These are phyloP conservation scores for Drepanosiphum platanoidis DNA, from an alignment of 2,888 invertebrate species.

Conservation along the genomic window DNA sequence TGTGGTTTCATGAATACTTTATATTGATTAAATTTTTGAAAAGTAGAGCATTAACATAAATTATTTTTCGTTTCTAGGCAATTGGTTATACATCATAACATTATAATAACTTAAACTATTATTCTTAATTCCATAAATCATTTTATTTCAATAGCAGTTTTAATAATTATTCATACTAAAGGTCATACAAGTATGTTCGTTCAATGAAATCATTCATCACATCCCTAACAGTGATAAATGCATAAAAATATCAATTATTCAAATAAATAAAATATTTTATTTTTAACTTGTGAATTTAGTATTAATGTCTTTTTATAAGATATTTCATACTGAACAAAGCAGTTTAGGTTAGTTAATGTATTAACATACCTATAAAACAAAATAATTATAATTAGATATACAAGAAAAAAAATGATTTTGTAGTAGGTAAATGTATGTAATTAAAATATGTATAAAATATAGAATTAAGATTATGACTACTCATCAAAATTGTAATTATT, in stretches of 20 bases:
- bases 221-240: slow-evolving; percentile 35
- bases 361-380: neutral
- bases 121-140: slow-evolving; percentile 36
- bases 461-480: too few relatives aligned
- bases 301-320: neutral
- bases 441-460: too few relatives aligned
- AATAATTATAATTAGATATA: too few relatives aligned
- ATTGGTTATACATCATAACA: slow-evolving; percentile 7
- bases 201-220: slow-evolving; percentile 18
- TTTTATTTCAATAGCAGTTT: slow-evolving; percentile 25
- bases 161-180: slow-evolving; percentile 22
- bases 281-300: neutral
- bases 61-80: slow-evolving; percentile 31
- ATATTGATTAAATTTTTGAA: neutral
- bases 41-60: slow-evolving; percentile 32
- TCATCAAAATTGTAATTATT: too few relatives aligned
- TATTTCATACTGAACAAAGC: neutral
- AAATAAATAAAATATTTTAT: slow-evolving; percentile 10
- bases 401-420: too few relatives aligned
- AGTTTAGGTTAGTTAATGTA: too few relatives aligned
- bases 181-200: slow-evolving; percentile 7
- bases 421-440: too few relatives aligned
- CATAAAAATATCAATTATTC: neutral
- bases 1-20: neutral
- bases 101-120: slow-evolving; percentile 14